Evolutionary conservation across 2,113 vertebrate species (phyloP).

Genomic region (Callaeas wilsoni): DNA sequence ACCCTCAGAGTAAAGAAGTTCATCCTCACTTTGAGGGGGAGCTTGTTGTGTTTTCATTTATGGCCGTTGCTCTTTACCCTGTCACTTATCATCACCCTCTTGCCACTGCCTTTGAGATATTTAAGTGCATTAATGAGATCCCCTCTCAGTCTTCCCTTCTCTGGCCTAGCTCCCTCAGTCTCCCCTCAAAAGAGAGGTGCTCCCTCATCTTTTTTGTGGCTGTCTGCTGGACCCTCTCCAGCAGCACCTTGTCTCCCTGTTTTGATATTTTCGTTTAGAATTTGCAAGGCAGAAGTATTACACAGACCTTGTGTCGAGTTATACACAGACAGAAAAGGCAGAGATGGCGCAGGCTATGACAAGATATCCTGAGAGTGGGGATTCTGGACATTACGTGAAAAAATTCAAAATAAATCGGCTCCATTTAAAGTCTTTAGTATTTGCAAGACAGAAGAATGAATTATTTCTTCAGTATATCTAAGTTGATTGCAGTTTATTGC

Average conservation of each 20-base stretch:
- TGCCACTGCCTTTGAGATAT: not conserved
- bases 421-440: not conserved
- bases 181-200: not conserved
- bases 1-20: not conserved
- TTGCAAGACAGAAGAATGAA: not conserved
- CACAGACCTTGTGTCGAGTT: not conserved
- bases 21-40: not conserved
- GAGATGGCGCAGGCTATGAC: accelerated
- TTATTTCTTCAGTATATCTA: not conserved
- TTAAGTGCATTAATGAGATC: not conserved
- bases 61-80: not conserved
- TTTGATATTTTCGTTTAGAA: not conserved
- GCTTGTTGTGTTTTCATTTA: not conserved
- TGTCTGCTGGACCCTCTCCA: not conserved
- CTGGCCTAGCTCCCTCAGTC: not conserved
- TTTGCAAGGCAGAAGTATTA: not conserved
- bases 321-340: not conserved
- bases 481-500: not conserved
- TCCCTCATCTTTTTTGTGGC: not conserved
- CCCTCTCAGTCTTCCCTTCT: not conserved
- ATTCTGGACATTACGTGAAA: not conserved
- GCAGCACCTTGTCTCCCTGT: not conserved
- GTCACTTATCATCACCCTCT: too few species aligned
- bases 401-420: not conserved
- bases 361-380: not conserved